Percentiles rank a stretch among this genome's conserved stretches.
phyloP scores from a whole-genome alignment of 2,888 invertebrate species.

The Drosophila nigritarsus region DNA sequence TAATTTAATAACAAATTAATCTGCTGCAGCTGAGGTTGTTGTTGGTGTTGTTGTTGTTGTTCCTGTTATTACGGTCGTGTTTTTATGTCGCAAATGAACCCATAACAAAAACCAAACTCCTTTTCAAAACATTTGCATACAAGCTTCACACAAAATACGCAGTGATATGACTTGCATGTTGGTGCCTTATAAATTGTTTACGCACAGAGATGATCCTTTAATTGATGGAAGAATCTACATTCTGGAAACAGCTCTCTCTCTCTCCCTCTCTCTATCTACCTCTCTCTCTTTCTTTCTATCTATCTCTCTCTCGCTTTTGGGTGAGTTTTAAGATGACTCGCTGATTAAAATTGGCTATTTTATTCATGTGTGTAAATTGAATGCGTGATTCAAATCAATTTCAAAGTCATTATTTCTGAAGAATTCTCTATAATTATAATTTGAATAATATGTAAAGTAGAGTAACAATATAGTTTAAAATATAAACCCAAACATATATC shows the following conservation, averaged over 20 bases:
- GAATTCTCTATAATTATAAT: background rate
- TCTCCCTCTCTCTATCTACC: slow-evolving; percentile 1
- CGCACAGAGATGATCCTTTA: slow-evolving; percentile 1
- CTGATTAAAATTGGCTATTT: background rate
- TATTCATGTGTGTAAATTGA: background rate
- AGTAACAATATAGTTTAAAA: too few relatives aligned
- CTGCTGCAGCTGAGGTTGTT: slow-evolving; percentile 19
- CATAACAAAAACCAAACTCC: slow-evolving; percentile 3
- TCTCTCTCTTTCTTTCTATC: too few relatives aligned
- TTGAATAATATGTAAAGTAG: background rate
- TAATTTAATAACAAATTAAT: slow-evolving; percentile 75
- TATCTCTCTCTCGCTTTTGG: background rate
- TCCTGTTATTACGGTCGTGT: slow-evolving; percentile 34
- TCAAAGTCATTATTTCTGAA: background rate
- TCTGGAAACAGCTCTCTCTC: background rate
- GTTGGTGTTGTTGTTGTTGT: background rate
- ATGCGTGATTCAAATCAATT: background rate
- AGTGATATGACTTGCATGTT: slow-evolving; percentile 6
- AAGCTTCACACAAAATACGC: slow-evolving; percentile 6
- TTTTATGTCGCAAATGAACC: slow-evolving; percentile 47
- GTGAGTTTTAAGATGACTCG: background rate
- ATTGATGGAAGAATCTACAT: background rate
- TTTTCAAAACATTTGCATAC: slow-evolving; percentile 15
- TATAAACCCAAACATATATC: too few relatives aligned
- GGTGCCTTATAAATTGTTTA: slow-evolving; percentile 18